Evolutionary conservation across 2,797 vertebrate genomes (phyloP).

Genomic region (Gastrophryne carolinensis): DNA sequence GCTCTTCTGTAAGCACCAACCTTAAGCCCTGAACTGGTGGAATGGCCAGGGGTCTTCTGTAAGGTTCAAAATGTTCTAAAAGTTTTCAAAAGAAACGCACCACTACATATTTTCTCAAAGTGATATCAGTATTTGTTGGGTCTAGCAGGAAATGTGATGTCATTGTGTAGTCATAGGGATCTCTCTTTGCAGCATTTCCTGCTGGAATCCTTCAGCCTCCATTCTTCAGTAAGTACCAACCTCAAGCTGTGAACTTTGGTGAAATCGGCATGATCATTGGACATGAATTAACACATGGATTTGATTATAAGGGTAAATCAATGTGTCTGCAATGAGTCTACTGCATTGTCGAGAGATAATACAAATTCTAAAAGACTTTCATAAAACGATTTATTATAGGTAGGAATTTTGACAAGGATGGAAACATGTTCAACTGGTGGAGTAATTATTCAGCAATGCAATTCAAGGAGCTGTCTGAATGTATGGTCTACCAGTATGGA

Average conservation of each 20-base stretch:
- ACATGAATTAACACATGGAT: constrained; percentile 95
- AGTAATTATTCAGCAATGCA: constrained; percentile 89
- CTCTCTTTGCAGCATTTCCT: constrained; percentile 81
- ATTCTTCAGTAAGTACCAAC: constrained; percentile 94
- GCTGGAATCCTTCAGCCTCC: constrained; percentile 96
- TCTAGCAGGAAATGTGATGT: too few species aligned
- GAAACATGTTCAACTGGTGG: constrained; percentile 98
- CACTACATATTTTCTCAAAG: too few species aligned
- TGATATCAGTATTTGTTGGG: too few species aligned
- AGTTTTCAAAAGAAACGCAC: too few species aligned
- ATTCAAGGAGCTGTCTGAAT: constrained; percentile 88
- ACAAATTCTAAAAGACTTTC: background rate
- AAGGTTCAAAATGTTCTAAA: too few species aligned
- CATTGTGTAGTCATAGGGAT: too few species aligned
- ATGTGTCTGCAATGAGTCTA: too few species aligned
- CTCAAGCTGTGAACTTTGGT: constrained; percentile 91
- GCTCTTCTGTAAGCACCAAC: constrained; percentile 94
- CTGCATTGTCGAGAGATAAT: background rate
- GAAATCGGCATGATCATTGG: constrained; percentile 97
- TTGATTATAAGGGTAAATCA: constrained; percentile 87
- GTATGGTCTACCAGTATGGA: constrained; percentile 90
- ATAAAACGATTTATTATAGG: constrained; percentile 66
- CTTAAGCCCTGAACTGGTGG: constrained; percentile 91
- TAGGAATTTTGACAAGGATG: constrained; percentile 92
- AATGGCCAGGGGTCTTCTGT: too few species aligned